Base-by-base conservation (phyloP, 2,797 vertebrate species). In the Tolypeutes matacus region DNA sequence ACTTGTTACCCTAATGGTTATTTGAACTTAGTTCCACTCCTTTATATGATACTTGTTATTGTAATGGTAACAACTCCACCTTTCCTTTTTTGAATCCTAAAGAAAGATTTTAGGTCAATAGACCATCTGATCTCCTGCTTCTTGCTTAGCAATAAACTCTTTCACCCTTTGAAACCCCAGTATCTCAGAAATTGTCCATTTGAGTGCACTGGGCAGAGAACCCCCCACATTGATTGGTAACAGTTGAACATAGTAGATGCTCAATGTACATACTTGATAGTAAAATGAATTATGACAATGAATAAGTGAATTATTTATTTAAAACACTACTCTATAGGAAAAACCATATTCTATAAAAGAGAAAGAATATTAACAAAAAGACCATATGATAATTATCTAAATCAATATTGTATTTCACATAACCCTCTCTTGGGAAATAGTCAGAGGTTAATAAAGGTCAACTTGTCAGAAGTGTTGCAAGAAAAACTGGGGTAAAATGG, bases 291-390 rank as follows among this genome's bases (percentile, higher is more conserved):
- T 34, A 75, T 20, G 49, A 92, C 25, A 80, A 70, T 49, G 36
- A 73, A 36, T 92, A 69, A 70, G 29, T 76, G 36, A 93, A 90
- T 64, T 83, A 78, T 91, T 89, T 91, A 72, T 49, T 87, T 80
- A 94, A 87, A 92, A 92, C 1, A 95, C 42, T 25, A 75, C 9
- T 76, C 65, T 86, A 75, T 31, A 9, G 46, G 46, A 72, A 76
- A 31, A 94, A 3, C 15, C n/a, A 86, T 39, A 81, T 58, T 80
- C 15, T 86, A 73, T 31, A 77, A 92, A 89, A 95, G 39, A 91
- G 13, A 95, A 83, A 65, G 42, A 73, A 36, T 76, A 81, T 62
- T 86, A 78, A 89, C 21, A 23, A 89, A 78, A 95, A 10, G 20
- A 84, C 2, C n/a, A 82, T 36, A n/a, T 21, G 36, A 53, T 14